Evolutionary conservation across 2,888 invertebrate species (phyloP), one percentile per base, ranked within the genome.

Genomic region (Diogma glabrata): DNA sequence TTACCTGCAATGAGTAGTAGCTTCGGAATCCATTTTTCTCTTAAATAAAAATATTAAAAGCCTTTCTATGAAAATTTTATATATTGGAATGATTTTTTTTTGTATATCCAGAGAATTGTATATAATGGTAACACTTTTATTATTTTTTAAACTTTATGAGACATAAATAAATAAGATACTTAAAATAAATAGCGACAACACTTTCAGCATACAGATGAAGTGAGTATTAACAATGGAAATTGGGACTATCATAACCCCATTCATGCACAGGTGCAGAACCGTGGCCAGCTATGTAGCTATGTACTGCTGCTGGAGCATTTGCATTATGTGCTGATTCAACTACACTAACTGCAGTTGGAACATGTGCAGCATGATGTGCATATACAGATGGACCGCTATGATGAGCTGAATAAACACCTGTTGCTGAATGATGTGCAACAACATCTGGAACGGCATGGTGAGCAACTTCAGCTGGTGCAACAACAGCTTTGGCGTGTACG

Each of bases 211-310:
- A n/a, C n/a, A n/a, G n/a, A n/a, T n/a, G n/a, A n/a, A n/a, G n/a
- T 2, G 22, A 9, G 16, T 14, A 24, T 48, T 48, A 48, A 30
- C 48, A 48, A 17, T 65, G 66, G 22, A 63, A 63, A 49, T 60
- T 63, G 52, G 65, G 66, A 52, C 61, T 60, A 52, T 63, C 62
- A 57, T 67, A 65, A 16, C 67, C 66, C 54, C 33, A 48, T 61
- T 63, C 48, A 48, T 30, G 30, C 3, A 22, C 46, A 14, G 55
- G 56, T 46, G 63, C 63, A 61, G 64, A 28, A n/a, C n/a, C n/a
- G n/a, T n/a, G n/a, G n/a, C n/a, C n/a, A n/a, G n/a, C n/a, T n/a
- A n/a, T n/a, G n/a, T n/a, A n/a, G n/a, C n/a, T n/a, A n/a, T n/a
- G n/a, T 9, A 23, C 48, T 14, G 22, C 48, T 17, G 30, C 30